Evolutionary conservation across 2,888 invertebrate species (phyloP).

Genomic region (Leptinotarsa peninsularis): DNA sequence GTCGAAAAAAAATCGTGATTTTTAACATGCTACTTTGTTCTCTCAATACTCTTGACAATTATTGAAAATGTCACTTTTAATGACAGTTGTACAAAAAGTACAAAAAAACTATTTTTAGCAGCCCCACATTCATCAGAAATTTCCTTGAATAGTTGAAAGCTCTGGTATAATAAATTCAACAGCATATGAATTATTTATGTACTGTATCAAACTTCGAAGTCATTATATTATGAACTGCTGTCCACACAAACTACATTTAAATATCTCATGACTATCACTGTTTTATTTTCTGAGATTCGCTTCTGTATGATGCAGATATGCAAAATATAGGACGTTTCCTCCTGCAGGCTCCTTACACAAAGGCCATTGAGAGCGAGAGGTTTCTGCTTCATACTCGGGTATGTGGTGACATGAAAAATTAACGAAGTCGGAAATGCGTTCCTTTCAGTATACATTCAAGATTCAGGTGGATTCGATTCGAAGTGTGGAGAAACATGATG

Average conservation of each 20-base stretch:
- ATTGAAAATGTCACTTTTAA: too few species aligned
- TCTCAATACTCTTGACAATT: too few species aligned
- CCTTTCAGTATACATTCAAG: neutral
- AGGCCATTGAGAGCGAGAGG: neutral
- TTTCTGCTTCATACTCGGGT: neutral
- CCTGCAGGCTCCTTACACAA: neutral
- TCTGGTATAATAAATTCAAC: neutral
- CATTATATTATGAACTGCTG: neutral
- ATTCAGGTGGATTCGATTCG: neutral
- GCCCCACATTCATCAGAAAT: too few species aligned
- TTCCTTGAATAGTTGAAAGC: too few species aligned
- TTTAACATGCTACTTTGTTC: too few species aligned
- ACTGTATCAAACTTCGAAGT: neutral
- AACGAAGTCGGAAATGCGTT: neutral
- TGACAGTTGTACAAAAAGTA: too few species aligned
- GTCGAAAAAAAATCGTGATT: too few species aligned
- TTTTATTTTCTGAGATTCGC: neutral
- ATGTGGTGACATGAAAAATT: constrained; percentile 1
- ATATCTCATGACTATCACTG: neutral
- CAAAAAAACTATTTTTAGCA: too few species aligned
- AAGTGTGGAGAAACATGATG: neutral
- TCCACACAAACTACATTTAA: neutral
- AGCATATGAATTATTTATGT: neutral
- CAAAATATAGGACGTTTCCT: neutral
- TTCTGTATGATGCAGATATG: neutral